Conservation (phyloP, 2,113 vertebrate species). For the Ailuropoda melanoleuca region DNA sequence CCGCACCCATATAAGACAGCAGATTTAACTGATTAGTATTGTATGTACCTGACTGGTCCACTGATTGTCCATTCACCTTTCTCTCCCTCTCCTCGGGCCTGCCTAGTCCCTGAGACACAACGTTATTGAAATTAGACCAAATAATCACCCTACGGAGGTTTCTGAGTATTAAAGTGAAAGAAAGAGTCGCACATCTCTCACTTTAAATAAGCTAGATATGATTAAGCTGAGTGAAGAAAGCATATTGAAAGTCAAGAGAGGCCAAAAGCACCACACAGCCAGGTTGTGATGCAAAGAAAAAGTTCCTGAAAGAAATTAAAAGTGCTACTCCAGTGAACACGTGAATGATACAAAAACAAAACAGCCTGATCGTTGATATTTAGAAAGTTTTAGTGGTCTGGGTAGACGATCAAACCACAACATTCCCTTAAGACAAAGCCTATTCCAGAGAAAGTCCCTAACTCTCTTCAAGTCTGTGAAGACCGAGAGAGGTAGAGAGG, state of each 20-base stretch:
- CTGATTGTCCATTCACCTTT: not conserved
- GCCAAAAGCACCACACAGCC: not conserved
- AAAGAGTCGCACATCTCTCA: not conserved
- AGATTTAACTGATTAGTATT: not conserved
- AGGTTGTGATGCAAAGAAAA: not conserved
- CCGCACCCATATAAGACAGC: not conserved
- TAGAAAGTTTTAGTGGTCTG: not conserved
- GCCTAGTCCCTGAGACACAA: not conserved
- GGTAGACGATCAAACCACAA: not conserved
- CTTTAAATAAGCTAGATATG: not conserved
- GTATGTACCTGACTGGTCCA: not conserved
- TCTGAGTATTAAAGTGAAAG: not conserved
- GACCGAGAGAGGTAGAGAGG: not conserved
- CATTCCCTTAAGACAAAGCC: not conserved
- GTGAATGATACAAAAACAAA: not conserved
- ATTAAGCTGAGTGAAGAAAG: not conserved
- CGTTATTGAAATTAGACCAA: not conserved
- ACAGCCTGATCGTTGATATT: not conserved
- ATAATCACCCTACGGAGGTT: not conserved
- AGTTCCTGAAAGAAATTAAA: not conserved
- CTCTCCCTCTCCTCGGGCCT: not conserved
- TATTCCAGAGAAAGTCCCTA: not conserved
- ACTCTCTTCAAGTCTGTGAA: not conserved
- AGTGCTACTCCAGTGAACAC: not conserved
- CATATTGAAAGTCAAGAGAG: not conserved